Evolutionary conservation across 2,888 invertebrate species (phyloP), one percentile per base, ranked within the genome.

Genomic region (Danaus chrysippus): DNA sequence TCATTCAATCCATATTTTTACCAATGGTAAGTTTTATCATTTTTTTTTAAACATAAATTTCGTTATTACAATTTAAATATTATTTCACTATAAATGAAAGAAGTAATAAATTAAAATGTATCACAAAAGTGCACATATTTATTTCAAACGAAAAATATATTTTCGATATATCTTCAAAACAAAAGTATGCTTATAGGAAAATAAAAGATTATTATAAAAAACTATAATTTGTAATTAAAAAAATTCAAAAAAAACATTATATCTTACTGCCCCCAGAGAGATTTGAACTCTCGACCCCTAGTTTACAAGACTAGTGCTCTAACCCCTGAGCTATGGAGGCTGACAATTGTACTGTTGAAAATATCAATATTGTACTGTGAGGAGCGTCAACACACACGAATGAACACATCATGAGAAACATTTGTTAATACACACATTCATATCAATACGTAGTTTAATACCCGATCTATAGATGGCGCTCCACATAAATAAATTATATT

Each of bases 251-350:
- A 17, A 1, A 9, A 6, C 1, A n/a, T 9, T 12, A 42, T 0
- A 5, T n/a, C 34, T 2, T 41, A 49, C 10, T 49, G 91, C 92
- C 92, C 87, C 92, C 92, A 92, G 92, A 92, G 92, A 92, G 92
- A 92, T 92, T 92, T 92, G 92, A 92, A 92, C 92, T 92, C 92
- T 92, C 92, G 92, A 92, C 92, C 92, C 92, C 92, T 92, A 92
- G 91, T 91, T 91, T 91, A 91, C 91, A 91, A 91, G 91, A 91
- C 91, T 91, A 91, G 91, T 91, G 91, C 91, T 91, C 91, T 91
- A 91, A 87, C 91, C 91, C 91, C 91, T 91, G 91, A 91, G 91
- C 91, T 91, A 91, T 91, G 91, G 91, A 91, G 91, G 91, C 91
- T 76, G 70, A 78, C 73, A 69, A 56, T 56, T 17, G 8, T 1